phyloP scores from a whole-genome alignment of 2,888 invertebrate genomes.

The Pseudanteris insignis region DNA sequence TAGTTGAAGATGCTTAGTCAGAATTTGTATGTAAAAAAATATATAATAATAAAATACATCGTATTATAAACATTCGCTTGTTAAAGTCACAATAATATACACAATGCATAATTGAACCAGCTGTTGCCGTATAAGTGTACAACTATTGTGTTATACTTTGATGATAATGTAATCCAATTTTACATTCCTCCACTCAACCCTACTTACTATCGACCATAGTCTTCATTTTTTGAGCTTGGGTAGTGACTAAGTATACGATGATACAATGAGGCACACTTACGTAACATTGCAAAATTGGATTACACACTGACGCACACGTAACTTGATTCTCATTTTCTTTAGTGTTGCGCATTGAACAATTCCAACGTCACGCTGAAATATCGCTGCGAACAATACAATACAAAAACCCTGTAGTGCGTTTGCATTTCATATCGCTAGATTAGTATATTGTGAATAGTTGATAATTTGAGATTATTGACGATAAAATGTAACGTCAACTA shows the following conservation, averaged over 20 bases:
- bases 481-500: constrained; percentile 7
- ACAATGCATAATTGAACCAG: constrained; percentile 18
- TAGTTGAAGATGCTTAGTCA: constrained; percentile 15
- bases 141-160: constrained; percentile 16
- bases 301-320: constrained; percentile 29
- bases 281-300: constrained; percentile 36
- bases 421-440: constrained; percentile 42
- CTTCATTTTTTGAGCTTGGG: constrained; percentile 44
- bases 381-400: constrained; percentile 15
- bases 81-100: constrained; percentile 27
- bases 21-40: constrained; percentile 12
- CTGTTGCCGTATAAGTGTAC: constrained; percentile 7
- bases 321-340: constrained; percentile 6
- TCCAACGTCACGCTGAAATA: constrained; percentile 5
- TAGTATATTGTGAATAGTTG: constrained; percentile 29
- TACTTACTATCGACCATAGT: constrained; percentile 37
- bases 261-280: constrained; percentile 37
- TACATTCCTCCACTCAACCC: constrained; percentile 24
- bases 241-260: constrained; percentile 42
- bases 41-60: constrained; percentile 10
- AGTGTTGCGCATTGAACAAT: not conserved
- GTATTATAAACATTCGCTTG: constrained; percentile 18
- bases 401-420: constrained; percentile 28
- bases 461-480: constrained; percentile 9
- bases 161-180: constrained; percentile 38